Evolutionary conservation across 2,888 invertebrate species (phyloP), one percentile per base, ranked within the genome.

Genomic region (Patella caerulea): DNA sequence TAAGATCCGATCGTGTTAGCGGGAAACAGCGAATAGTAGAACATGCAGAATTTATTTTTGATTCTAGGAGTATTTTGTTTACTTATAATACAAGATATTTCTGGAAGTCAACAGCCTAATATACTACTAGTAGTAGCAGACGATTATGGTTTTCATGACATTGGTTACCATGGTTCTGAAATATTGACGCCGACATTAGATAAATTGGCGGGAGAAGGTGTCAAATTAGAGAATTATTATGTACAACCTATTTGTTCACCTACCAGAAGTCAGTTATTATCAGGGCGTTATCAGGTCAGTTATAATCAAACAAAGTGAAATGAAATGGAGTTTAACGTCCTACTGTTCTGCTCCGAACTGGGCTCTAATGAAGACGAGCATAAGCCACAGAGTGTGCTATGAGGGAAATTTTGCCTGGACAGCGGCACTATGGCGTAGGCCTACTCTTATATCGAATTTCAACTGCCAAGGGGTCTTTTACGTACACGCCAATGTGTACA

Each of bases 171-270:
- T 78, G 87, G 87, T 0, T 87, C 88, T 0, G 86, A 87, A 74
- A 89, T 90, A 14, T 83, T 84, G 72, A 90, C 90, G 0, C 90
- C 90, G 9, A 85, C 82, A 69, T 77, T 90, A 53, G 87, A 89
- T 74, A 82, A 83, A 73, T 80, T 90, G 70, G 88, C 90, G 0
- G 82, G 70, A 1, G 79, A 79, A 24, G 90, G 90, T 3, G 88
- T 90, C 1, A 84, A 82, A 73, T 82, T 90, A 56, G 90, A 90
- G 75, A 90, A 90, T 80, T 90, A 90, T 78, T 90, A 90, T 75
- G 88, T 90, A 5, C 90, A 90, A 83, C 90, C 89, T 9, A 88
- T 90, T 19, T 90, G 90, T 81, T 87, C 89, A 54, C 90, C 90
- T 11, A 87, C 89, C 11, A 80, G 90, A 24, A 88, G 88, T 81